phyloP scores from a whole-genome alignment of 2,797 vertebrate genomes.

The Coluber constrictor region DNA sequence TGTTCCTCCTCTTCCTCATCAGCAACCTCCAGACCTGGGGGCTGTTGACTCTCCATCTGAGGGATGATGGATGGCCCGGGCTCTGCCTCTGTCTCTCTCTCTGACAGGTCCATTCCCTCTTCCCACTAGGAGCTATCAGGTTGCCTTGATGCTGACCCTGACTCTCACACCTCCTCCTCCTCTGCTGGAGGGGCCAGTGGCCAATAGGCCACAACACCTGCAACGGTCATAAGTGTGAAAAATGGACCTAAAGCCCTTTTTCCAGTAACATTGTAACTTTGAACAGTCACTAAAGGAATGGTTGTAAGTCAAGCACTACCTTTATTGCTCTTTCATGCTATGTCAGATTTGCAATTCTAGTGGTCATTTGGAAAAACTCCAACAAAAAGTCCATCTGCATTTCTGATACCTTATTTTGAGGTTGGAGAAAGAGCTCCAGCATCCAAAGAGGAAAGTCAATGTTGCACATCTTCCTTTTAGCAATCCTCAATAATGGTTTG shows the following conservation, averaged over 20 bases:
- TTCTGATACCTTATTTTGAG: neutral
- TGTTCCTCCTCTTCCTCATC: too few species aligned
- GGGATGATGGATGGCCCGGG: too few species aligned
- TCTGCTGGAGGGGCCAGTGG: too few species aligned
- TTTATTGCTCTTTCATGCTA: neutral
- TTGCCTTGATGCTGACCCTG: too few species aligned
- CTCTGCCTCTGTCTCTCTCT: too few species aligned
- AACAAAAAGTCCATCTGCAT: neutral
- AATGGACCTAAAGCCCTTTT: neutral
- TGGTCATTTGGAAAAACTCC: neutral
- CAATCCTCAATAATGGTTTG: neutral
- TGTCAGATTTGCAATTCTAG: neutral
- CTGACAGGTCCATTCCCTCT: too few species aligned
- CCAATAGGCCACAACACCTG: too few species aligned
- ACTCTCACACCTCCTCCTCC: too few species aligned
- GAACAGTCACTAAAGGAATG: neutral
- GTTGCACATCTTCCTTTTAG: neutral
- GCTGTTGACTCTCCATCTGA: too few species aligned
- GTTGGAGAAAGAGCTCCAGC: neutral
- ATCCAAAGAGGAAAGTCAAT: neutral
- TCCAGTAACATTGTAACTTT: neutral
- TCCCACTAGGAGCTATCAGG: too few species aligned
- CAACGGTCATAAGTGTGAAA: neutral
- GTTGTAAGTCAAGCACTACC: neutral
- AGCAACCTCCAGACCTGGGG: too few species aligned